Conservation (phyloP, 1,140 invertebrate species). For the Leptoteleia sp. region DNA sequence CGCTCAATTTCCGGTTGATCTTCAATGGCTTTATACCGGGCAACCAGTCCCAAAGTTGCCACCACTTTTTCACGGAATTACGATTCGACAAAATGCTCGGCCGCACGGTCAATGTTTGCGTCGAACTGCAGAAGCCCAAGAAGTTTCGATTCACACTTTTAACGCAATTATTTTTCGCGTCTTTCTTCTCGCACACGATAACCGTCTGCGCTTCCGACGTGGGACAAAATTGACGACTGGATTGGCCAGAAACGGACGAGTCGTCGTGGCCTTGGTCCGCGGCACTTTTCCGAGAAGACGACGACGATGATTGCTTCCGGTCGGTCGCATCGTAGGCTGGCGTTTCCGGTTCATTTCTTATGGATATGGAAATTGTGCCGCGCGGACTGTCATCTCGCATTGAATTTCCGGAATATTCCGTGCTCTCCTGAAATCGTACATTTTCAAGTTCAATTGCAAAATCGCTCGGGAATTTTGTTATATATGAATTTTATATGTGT, state of each 20-base stretch:
- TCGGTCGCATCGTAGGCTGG: background rate
- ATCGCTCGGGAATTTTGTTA: no score
- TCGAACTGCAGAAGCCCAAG: conserved; percentile 1
- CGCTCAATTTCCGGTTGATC: conserved; percentile 41
- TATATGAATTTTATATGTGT: no score
- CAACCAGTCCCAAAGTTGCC: conserved; percentile 74
- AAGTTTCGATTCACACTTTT: conserved; percentile 12
- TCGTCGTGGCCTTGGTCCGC: conserved; percentile 9
- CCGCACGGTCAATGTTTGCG: conserved; percentile 14
- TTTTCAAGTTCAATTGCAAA: no score
- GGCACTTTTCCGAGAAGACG: conserved; percentile 9
- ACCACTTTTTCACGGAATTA: conserved; percentile 72
- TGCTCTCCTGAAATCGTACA: conserved; percentile 69
- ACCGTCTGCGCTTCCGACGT: conserved; percentile 7
- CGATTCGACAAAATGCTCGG: conserved; percentile 2
- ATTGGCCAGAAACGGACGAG: conserved; percentile 26
- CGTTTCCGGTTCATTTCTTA: conserved; percentile 7
- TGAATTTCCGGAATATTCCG: conserved; percentile 74
- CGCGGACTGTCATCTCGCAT: conserved; percentile 65
- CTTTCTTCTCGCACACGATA: conserved; percentile 8
- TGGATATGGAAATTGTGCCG: conserved; percentile 21
- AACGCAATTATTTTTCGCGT: conserved; percentile 14
- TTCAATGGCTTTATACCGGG: conserved; percentile 69
- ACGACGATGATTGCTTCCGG: conserved; percentile 16
- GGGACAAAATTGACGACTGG: conserved; percentile 14